Base-by-base conservation (phyloP, 2,888 invertebrate genomes). In the Limnephilus rhombicus region DNA sequence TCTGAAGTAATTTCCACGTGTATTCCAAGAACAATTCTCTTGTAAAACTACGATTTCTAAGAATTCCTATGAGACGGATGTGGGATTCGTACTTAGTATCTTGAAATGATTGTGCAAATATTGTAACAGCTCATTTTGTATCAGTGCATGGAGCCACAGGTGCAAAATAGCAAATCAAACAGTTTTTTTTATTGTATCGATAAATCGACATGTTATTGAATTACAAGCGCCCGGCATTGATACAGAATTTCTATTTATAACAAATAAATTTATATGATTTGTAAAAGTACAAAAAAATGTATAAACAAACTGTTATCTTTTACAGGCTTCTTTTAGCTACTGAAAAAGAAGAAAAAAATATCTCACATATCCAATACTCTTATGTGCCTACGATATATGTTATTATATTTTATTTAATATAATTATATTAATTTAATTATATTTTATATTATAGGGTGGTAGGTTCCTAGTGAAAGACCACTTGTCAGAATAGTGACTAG, bases 91-190 rank as follows among this genome's bases (percentile, higher is more conserved):
- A 86, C 49, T 49, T 86, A 45, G 37, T 41, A 86, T 86, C 29
- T n/a, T 49, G 12, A 86, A 86, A 29, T 29, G n/a, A 45, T 49
- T 86, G n/a, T 29, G 53, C 86, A 86, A 86, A 86, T 86, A 45
- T 86, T 86, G 86, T 49, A 24, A 41, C 85, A 85, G 41, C 85
- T 34, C 85, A 85, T 85, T 37, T 85, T 37, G 41, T 86, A 49
- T 86, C 45, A n/a, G 86, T 86, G 49, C 86, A 45, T 29, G 86
- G 86, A n/a, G 45, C 31, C 15, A 86, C 49, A 86, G 86, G 86
- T 86, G 86, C 15, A 86, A 86, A 86, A 86, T 86, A 13, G 86
- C 37, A 45, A 45, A 29, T n/a, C 45, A 45, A 86, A 86, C 86
- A 86, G 11, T 29, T 37, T 86, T 41, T 86, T 45, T 45, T 45